Conservation (phyloP, 1,140 invertebrate species). For the Ostrea denselamellosa region DNA sequence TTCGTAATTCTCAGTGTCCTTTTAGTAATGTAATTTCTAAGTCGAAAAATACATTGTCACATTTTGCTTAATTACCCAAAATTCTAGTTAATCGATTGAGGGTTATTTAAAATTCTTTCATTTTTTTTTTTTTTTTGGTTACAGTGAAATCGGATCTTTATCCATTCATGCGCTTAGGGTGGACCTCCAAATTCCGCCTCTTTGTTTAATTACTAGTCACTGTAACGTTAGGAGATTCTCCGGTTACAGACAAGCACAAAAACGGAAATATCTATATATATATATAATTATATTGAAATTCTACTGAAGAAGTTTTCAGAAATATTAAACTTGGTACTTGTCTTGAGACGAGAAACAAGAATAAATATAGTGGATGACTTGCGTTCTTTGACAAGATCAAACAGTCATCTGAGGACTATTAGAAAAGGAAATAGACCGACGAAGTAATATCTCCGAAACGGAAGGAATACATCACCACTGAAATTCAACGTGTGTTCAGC, state of each 20-base stretch:
- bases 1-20: too few species aligned
- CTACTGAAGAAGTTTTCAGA: not conserved
- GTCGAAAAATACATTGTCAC: not conserved
- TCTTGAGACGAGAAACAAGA: not conserved
- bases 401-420: not conserved
- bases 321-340: not conserved
- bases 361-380: not conserved
- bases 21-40: too few species aligned
- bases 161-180: not conserved
- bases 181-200: not conserved
- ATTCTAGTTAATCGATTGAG: not conserved
- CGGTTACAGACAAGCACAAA: not conserved
- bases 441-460: not conserved
- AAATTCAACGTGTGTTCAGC: not conserved
- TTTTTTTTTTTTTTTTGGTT: not conserved
- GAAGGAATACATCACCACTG: slow-evolving; percentile 10
- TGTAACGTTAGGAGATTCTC: not conserved
- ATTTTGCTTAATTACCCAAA: not conserved
- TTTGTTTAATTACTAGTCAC: slow-evolving; percentile 19
- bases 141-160: not conserved
- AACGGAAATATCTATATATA: not conserved
- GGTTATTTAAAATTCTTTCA: too few species aligned
- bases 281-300: too few species aligned
- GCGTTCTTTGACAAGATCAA: not conserved
- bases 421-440: not conserved